These are phyloP conservation scores for Anoplolepis gracilipes DNA, from an alignment of 1,140 invertebrate genomes.

Conservation along the genomic window DNA sequence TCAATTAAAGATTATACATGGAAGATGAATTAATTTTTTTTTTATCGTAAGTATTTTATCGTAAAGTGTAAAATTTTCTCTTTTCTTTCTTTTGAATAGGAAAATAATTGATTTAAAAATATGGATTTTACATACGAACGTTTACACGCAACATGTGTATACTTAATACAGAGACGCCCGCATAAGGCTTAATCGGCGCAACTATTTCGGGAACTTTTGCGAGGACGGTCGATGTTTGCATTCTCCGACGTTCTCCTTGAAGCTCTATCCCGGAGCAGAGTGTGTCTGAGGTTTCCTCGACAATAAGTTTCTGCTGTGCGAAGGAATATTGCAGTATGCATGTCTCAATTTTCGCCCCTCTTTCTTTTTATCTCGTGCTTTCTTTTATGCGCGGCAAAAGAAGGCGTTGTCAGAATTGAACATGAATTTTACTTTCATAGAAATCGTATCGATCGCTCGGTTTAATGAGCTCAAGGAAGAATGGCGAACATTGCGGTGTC, in stretches of 20 bases:
- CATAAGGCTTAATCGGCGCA: slow-evolving; percentile 7
- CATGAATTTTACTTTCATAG: slow-evolving; percentile 39
- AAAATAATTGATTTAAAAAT: neutral
- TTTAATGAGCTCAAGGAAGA: slow-evolving; percentile 32
- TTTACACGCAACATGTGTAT: neutral
- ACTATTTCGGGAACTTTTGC: slow-evolving; percentile 24
- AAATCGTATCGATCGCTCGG: slow-evolving; percentile 39
- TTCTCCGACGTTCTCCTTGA: slow-evolving; percentile 35
- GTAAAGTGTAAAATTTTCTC: neutral
- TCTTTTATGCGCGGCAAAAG: slow-evolving; percentile 14
- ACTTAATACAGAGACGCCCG: neutral
- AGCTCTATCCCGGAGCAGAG: slow-evolving; percentile 28
- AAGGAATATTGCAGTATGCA: slow-evolving; percentile 38
- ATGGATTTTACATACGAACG: neutral
- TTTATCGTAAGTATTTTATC: neutral
- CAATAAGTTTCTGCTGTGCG: slow-evolving; percentile 38
- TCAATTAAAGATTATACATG: neutral
- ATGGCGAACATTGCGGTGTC: neutral
- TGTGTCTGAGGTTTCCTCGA: slow-evolving; percentile 25
- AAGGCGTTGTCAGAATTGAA: neutral
- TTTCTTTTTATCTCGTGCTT: neutral
- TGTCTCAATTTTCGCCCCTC: neutral
- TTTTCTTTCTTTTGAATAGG: neutral
- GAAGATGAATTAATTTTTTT: neutral
- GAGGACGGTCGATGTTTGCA: slow-evolving; percentile 18